phyloP scores from a whole-genome alignment of 2,797 vertebrate genomes.

The Dermochelys coriacea region DNA sequence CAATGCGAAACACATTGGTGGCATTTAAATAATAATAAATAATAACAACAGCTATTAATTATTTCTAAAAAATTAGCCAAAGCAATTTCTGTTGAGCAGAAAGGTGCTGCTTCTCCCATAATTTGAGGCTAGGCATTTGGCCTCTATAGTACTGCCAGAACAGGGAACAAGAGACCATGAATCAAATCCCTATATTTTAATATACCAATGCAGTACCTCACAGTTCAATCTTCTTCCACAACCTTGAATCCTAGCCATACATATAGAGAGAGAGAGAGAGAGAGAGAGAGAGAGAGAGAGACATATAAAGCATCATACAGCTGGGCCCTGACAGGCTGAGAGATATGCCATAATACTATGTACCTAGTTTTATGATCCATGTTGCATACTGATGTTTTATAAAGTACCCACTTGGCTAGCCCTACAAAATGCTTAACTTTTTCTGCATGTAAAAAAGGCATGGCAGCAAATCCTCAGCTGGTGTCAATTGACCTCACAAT shows the following conservation, averaged over 20 bases:
- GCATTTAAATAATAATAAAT: background rate
- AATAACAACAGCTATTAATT: background rate
- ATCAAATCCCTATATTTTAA: conserved; percentile 2
- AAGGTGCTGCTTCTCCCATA: background rate
- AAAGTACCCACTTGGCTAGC: rapidly evolving
- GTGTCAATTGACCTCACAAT: background rate
- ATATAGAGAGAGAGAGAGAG: too few species aligned
- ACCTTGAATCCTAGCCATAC: background rate
- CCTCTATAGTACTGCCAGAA: background rate
- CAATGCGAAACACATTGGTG: background rate
- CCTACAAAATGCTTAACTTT: background rate
- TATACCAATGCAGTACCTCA: conserved; percentile 20
- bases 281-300: too few species aligned
- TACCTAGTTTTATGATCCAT: background rate
- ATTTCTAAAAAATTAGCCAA: conserved; percentile 11
- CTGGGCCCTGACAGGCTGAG: background rate
- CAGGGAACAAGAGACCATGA: background rate
- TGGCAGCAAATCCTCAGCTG: background rate
- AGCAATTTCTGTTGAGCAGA: background rate
- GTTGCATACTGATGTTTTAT: background rate
- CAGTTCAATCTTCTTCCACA: background rate
- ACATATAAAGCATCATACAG: background rate
- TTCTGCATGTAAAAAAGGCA: background rate
- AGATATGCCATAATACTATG: background rate
- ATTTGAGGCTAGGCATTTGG: background rate